Evolutionary conservation across 2,113 vertebrate genomes (phyloP).

Genomic region (Bolborhynchus lineola): DNA sequence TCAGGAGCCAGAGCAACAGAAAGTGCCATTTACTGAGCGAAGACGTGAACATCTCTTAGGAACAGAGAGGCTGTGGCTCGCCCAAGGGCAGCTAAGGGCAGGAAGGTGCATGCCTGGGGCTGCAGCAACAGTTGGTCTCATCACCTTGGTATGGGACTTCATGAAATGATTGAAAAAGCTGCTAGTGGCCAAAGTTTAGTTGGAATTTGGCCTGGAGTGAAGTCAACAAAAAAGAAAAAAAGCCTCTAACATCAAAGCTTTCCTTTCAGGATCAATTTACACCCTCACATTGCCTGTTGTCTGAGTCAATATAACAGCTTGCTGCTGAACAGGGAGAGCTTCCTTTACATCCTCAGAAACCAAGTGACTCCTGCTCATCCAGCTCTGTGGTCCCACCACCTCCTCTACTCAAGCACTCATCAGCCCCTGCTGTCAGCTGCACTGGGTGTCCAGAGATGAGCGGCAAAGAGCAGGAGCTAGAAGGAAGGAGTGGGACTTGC

Average conservation of each 20-base stretch:
- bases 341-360: not conserved
- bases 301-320: constrained; percentile 9
- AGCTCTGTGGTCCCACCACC: not conserved
- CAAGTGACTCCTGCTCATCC: not conserved
- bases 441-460: not conserved
- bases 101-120: constrained; percentile 9
- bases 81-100: not conserved
- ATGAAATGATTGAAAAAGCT: constrained; percentile 25
- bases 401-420: not conserved
- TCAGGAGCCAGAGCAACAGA: not conserved
- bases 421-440: constrained; percentile 12
- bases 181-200: not conserved
- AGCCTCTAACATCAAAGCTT: constrained; percentile 43
- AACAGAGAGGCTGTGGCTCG: not conserved
- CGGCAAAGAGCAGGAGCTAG: not conserved
- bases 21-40: not conserved
- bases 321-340: not conserved
- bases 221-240: constrained; percentile 30
- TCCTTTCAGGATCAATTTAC: constrained; percentile 47
- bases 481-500: not conserved
- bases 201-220: constrained; percentile 48
- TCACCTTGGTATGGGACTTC: constrained; percentile 15
- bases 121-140: not conserved
- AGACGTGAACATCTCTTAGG: not conserved
- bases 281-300: not conserved